Conservation (phyloP, 2,113 vertebrate genomes). For the Felis catus region F.catus_Fca126_mat1.0 CM031423.1:74392501-74393000, state of each 20-base stretch:
- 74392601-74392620: background rate
- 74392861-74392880: background rate
- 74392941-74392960: background rate
- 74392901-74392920: background rate
- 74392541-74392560: background rate
- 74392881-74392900: background rate
- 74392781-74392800: background rate
- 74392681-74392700: background rate
- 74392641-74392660: background rate
- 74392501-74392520: background rate
- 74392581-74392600: background rate
- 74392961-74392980: background rate
- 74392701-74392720: background rate
- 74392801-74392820: background rate
- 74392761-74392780: background rate
- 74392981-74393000: background rate
- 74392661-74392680: background rate
- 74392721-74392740: accelerated
- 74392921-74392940: background rate
- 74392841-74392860: background rate
- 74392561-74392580: background rate
- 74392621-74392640: background rate
- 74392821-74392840: background rate
- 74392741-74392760: background rate
- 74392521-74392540: background rate